Base-by-base conservation (phyloP, 2,888 invertebrate genomes). In the Leuctra nigra region DNA sequence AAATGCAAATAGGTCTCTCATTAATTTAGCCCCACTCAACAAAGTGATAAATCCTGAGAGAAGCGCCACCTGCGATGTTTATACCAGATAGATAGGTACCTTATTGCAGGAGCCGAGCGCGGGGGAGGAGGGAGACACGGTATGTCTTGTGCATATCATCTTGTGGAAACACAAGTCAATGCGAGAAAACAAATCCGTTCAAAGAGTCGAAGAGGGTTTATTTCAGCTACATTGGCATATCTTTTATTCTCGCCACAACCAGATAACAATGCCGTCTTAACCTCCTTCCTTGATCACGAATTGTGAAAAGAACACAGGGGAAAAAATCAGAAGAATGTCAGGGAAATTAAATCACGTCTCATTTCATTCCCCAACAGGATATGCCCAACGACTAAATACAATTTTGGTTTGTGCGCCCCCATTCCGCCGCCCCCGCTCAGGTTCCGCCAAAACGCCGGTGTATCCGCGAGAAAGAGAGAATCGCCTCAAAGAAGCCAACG, bases 21-120 rank as follows among this genome's bases (percentile, higher is more conserved):
- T 57, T 59, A 59, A 59, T 59, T 59, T 54, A 33, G 22, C 24
- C 47, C 39, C 41, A 53, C 59, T 59, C 59, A 56, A 55, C 53
- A 47, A 54, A 44, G 59, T 52, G 53, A 57, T 59, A 59, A 59
- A 59, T 59, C 53, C 52, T 54, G 53, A 22, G 38, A 46, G 46
- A 46, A 23, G 53, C 33, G 25, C 25, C 58, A 55, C 55, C 55
- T 58, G 55, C 53, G 25, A 36, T 58, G 58, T 55, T 58, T 58
- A 58, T 52, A 55, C 38, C 41, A 48, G 16, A 29, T 33, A 41
- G n/a, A n/a, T n/a, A n/a, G n/a, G n/a, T 41, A 25, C 18, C 7
- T n/a, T 9, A 24, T 33, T 22, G 20, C 24, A n/a, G 44, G 11
- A 44, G n/a, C 9, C 54, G 25, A 50, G 13, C 24, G 13, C 13